phyloP scores from a whole-genome alignment of 2,888 invertebrate species.

The Philopedon plagiatum region DNA sequence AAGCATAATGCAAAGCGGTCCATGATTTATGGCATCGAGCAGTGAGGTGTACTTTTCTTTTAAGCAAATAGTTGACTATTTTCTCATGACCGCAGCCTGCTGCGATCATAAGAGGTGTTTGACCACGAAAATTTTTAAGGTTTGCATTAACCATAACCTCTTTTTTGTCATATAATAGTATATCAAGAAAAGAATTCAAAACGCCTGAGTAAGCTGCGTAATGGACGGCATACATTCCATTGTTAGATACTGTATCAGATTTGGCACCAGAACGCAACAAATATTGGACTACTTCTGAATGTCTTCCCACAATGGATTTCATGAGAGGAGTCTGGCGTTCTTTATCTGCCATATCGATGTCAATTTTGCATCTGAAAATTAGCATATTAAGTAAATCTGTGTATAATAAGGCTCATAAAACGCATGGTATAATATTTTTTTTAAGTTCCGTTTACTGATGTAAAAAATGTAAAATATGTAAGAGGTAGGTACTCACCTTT shows the following conservation, averaged over 20 bases:
- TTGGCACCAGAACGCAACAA: background rate
- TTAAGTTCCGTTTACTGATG: too few species aligned
- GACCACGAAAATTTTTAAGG: background rate
- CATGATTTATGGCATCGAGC: background rate
- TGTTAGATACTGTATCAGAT: background rate
- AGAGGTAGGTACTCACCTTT: background rate
- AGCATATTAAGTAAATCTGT: too few species aligned
- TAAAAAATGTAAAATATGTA: too few species aligned
- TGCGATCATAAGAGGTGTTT: background rate
- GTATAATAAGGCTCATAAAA: too few species aligned
- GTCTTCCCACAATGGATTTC: background rate
- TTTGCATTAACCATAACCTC: background rate
- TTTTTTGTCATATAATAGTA: background rate
- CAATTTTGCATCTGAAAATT: background rate
- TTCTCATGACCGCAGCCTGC: background rate
- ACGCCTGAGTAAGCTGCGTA: background rate
- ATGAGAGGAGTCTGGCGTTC: background rate
- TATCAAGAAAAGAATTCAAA: background rate
- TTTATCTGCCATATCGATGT: background rate
- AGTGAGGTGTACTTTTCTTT: background rate
- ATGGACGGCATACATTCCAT: background rate
- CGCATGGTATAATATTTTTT: too few species aligned
- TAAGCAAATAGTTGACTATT: background rate
- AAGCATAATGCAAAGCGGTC: conserved; percentile 2
- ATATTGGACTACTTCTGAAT: background rate